Evolutionary conservation across 2,113 vertebrate genomes (phyloP).

Genomic region (Daboia siamensis): DNA sequence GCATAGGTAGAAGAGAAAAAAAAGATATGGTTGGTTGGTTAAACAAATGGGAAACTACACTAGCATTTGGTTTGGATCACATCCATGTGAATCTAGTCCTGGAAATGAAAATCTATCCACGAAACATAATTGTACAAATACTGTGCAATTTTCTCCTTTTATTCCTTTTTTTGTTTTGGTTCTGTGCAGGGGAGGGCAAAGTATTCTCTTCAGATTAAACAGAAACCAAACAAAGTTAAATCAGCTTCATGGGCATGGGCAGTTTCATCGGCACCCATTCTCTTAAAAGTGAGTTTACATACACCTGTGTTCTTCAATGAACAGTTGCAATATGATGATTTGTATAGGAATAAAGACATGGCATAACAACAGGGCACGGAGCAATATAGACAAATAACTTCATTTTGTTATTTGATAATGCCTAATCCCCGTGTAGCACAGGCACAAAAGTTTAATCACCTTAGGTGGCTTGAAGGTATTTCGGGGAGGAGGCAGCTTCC

Average conservation of each 20-base stretch:
- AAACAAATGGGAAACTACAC: neutral
- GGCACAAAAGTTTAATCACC: constrained; percentile 49
- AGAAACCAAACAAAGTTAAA: neutral
- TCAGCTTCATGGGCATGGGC: neutral
- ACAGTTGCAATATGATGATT: neutral
- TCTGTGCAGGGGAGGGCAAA: neutral
- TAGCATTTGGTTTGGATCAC: neutral
- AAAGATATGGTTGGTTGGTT: neutral
- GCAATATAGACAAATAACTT: neutral
- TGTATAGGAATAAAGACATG: neutral
- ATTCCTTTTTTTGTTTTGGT: neutral
- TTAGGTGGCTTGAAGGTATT: constrained; percentile 68
- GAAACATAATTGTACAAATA: neutral
- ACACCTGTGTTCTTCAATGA: neutral
- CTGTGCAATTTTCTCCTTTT: neutral
- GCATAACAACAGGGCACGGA: neutral
- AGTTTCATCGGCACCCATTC: neutral
- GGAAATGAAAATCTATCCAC: neutral
- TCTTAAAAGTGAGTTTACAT: neutral
- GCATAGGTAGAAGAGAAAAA: neutral
- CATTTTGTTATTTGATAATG: neutral
- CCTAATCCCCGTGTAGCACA: too few relatives aligned
- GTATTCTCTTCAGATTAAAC: neutral
- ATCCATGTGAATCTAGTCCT: neutral
- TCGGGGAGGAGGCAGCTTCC: constrained; percentile 73